Evolutionary conservation across 2,797 vertebrate genomes (phyloP).

Genomic region (Peromyscus nudipes): DNA sequence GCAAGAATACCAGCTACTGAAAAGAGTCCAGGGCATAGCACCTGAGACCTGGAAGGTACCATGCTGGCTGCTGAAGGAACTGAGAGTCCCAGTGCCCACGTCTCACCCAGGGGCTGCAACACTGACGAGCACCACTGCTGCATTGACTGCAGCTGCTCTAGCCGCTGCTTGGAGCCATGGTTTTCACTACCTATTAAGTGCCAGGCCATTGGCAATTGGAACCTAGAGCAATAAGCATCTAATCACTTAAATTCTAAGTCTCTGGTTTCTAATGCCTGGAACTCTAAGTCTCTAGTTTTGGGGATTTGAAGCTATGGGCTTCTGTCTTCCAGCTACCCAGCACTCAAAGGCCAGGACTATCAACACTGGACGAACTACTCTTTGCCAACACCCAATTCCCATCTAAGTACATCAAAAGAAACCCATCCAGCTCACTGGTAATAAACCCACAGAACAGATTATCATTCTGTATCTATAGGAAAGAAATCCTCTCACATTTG

Average conservation of each 20-base stretch:
- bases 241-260: not conserved
- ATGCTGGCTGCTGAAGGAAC: too few species aligned
- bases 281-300: not conserved
- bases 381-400: too few species aligned
- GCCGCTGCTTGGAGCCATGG: rapidly evolving
- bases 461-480: not conserved
- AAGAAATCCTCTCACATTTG: not conserved
- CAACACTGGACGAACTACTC: not conserved
- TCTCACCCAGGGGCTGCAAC: not conserved
- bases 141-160: not conserved
- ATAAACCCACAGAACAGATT: not conserved
- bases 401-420: not conserved
- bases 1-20: not conserved
- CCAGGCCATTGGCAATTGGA: not conserved
- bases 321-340: not conserved
- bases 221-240: not conserved
- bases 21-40: not conserved
- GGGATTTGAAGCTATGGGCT: not conserved
- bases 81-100: not conserved
- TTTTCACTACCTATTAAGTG: not conserved
- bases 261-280: not conserved
- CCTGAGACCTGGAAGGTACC: not conserved
- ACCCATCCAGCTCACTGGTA: too few species aligned
- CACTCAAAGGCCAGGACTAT: not conserved
- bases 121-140: not conserved